A percentile compares a stretch with the other conserved stretches of the same genome.
These are phyloP conservation scores for Drosophila affinis DNA, from an alignment of 2,888 invertebrate genomes.

Conservation along the genomic window DNA sequence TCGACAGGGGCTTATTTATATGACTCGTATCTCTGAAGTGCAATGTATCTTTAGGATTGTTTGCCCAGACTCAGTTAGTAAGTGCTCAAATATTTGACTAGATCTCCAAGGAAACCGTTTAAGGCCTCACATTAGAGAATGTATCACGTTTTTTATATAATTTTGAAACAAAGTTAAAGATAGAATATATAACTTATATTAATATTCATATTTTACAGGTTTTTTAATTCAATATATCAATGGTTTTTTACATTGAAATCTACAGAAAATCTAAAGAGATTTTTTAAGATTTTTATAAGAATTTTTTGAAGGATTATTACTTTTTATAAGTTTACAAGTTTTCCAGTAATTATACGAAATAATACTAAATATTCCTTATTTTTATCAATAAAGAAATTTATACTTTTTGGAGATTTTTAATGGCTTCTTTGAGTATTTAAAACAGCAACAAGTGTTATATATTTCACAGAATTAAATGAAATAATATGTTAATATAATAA, in stretches of 20 bases:
- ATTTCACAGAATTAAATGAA: not conserved
- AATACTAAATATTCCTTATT: too few relatives aligned
- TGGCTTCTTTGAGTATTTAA: not conserved
- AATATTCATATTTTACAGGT: too few relatives aligned
- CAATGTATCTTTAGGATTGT: conserved; percentile 13
- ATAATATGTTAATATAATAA: not conserved
- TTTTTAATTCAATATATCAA: too few relatives aligned
- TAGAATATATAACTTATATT: too few relatives aligned
- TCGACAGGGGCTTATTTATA: conserved; percentile 13
- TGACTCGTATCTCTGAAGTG: conserved; percentile 1
- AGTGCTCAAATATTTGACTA: conserved; percentile 22
- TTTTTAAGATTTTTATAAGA: too few relatives aligned
- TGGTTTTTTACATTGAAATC: too few relatives aligned
- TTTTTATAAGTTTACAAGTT: too few relatives aligned
- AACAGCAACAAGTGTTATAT: not conserved
- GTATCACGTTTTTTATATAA: not conserved
- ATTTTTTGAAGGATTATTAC: too few relatives aligned
- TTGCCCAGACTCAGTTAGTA: conserved; percentile 49
- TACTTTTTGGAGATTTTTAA: too few relatives aligned
- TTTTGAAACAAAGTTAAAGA: not conserved
- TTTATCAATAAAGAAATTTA: too few relatives aligned
- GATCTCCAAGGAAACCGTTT: not conserved
- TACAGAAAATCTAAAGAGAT: too few relatives aligned
- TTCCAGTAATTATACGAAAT: too few relatives aligned
- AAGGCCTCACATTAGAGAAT: not conserved